Percentiles rank a stretch among this genome's conserved stretches.
These are phyloP conservation scores for Tetraodon nigroviridis DNA, from an alignment of 2,113 vertebrate genomes.

Conservation along the genomic window DNA sequence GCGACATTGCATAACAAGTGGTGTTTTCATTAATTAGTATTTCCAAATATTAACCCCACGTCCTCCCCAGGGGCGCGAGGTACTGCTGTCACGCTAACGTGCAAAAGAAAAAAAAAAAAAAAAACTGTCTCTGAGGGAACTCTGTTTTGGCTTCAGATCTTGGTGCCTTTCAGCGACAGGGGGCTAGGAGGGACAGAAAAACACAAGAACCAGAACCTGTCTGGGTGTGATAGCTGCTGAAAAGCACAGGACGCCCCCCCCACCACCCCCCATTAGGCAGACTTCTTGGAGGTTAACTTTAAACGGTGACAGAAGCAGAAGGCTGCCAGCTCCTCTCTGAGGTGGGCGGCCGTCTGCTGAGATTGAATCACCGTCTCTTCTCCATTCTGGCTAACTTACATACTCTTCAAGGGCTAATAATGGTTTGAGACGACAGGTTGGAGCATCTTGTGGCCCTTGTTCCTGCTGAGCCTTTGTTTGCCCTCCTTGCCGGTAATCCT, in stretches of 20 bases:
- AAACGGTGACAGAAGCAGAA: slow-evolving; percentile 33
- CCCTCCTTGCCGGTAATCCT: slow-evolving; percentile 27
- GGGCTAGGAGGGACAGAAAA: slow-evolving; percentile 3
- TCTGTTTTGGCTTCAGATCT: slow-evolving; percentile 42
- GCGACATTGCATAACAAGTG: slow-evolving; percentile 37
- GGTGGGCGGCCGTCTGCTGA: slow-evolving; percentile 47
- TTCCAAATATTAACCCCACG: slow-evolving; percentile 62
- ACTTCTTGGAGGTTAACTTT: slow-evolving; percentile 27
- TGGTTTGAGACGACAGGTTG: slow-evolving; percentile 33
- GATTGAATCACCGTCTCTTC: slow-evolving; percentile 45
- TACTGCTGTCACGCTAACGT: slow-evolving; percentile 49
- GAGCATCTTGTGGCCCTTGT: slow-evolving; percentile 19
- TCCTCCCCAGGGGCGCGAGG: slow-evolving; percentile 44
- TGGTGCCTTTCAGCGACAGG: slow-evolving; percentile 19
- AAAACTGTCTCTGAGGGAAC: slow-evolving; percentile 21
- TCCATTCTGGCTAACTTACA: slow-evolving; percentile 54
- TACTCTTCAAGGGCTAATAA: slow-evolving; percentile 55
- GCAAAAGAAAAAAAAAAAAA: slow-evolving; percentile 56
- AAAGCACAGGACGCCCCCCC: slow-evolving; percentile 23
- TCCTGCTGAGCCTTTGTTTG: slow-evolving; percentile 36
- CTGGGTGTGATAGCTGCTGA: slow-evolving; percentile 24
- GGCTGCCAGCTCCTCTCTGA: slow-evolving; percentile 43
- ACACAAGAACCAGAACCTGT: slow-evolving; percentile 24
- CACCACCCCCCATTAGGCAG: slow-evolving; percentile 22
- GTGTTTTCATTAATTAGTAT: slow-evolving; percentile 66